Evolutionary conservation across 1,140 invertebrate genomes (phyloP), one percentile per base, ranked within the genome.

Genomic region (Cataglyphis hispanica): DNA sequence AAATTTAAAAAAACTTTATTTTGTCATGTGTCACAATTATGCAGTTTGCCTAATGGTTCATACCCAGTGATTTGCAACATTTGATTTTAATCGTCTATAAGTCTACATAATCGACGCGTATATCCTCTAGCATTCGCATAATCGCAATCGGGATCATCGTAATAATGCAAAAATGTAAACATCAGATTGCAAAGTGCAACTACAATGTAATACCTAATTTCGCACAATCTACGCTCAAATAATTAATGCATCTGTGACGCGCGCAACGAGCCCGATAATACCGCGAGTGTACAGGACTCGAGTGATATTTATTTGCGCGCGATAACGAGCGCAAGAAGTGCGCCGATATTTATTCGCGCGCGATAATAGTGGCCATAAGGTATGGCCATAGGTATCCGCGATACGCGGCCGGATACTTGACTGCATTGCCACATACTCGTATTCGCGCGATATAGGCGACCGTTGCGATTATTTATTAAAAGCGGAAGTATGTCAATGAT

Each of bases 311-410:
- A 76, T 76, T 63, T 19, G 31, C 37, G 50, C 2, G 37, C 7
- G 61, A 58, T 27, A 53, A 64, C 77, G 85, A 72, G 34, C 66
- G 66, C 27, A 46, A 34, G 85, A 75, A 75, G 56, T 25, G 61
- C 61, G 25, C 50, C 64, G 50, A 81, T 87, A 87, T 87, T 86
- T 81, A 87, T 84, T 84, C 40, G 56, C 53, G 16, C 37, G 43
- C 27, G 66, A 50, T 46, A 58, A 16, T 75, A 74, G 58, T 31
- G 22, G 58, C 58, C 6, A 50, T 50, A 50, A 50, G 5, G 46
- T 50, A 50, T 50, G 16, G 13, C 13, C 3, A 40, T 40, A 25
- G 56, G 8, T 27, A 61, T 76, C 22, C 16, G 56, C n/a, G 72
- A 69, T 53, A 25, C 10, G 16, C 25, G 50, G 11, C 74, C 74